Evolutionary conservation across 2,888 invertebrate species (phyloP), one percentile per base, ranked within the genome.

Genomic region (Acleris sparsana): DNA sequence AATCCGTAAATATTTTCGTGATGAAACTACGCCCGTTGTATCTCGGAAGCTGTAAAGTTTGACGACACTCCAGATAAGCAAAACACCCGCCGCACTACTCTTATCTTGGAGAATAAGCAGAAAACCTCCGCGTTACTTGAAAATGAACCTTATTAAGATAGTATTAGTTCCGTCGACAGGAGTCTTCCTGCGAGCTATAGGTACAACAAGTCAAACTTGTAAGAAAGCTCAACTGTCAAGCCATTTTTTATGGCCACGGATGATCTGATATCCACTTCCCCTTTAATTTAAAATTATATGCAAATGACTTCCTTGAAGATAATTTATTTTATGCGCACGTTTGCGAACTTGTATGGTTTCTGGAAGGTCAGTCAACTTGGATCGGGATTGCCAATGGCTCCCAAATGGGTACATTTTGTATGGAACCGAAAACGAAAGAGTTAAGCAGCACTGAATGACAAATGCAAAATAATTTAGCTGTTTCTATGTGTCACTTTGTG

Each of bases 251-350:
- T 72, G 73, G 72, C 33, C 22, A 63, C 70, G 65, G 75, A 77
- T 77, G 70, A 70, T 63, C 69, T 68, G 80, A 80, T 77, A 83
- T 65, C 78, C 72, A 69, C 79, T 82, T 83, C 83, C 82, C 75
- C 67, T 72, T 64, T 68, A 73, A 73, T 67, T 71, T 69, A 71
- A 73, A 67, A 51, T 55, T 56, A 72, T 64, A 77, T 79, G 78
- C 77, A 74, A 75, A 77, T 69, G 71, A 75, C 74, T 71, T 70
- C 74, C 72, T 68, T 60, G 60, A 22, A 53, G 44, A 22, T 58
- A 53, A 74, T 56, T 43, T 33, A 33, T 73, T 74, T 73, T 74
- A 78, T 73, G 70, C 72, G 68, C 69, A 63, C 65, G 71, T 53
- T 59, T 13, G 44, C 46, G 39, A 63, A 63, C 66, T 61, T 65